Percentiles rank a stretch among this genome's conserved stretches.
phyloP scores from a whole-genome alignment of 2,113 vertebrate genomes.

The Scomber scombrus region DNA sequence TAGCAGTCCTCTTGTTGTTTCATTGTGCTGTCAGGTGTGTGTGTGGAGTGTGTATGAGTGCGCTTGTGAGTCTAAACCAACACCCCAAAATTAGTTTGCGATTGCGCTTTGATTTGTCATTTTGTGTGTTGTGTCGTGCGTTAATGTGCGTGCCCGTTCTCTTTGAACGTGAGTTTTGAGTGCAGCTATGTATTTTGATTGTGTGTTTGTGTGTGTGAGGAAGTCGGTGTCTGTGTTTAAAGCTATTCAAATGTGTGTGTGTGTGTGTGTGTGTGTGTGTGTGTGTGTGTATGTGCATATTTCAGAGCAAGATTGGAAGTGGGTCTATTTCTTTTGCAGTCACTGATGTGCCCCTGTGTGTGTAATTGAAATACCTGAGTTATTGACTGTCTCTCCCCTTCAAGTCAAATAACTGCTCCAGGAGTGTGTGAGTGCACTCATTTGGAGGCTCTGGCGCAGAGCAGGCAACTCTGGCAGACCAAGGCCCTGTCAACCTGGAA shows the following conservation, averaged over 20 bases:
- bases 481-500: slow-evolving; percentile 30
- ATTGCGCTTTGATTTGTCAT: slow-evolving; percentile 40
- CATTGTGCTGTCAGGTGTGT: neutral
- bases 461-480: slow-evolving; percentile 40
- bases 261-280: slow-evolving; percentile 38
- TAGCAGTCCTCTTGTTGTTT: slow-evolving; percentile 21
- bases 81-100: slow-evolving; percentile 15
- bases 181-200: neutral
- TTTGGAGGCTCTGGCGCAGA: slow-evolving; percentile 68
- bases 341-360: slow-evolving; percentile 78
- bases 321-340: slow-evolving; percentile 69
- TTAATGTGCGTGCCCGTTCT: neutral
- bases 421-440: slow-evolving; percentile 71
- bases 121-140: slow-evolving; percentile 14
- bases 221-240: slow-evolving; percentile 28
- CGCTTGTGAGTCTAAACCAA: slow-evolving; percentile 15
- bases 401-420: slow-evolving; percentile 68
- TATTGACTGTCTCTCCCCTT: slow-evolving; percentile 75
- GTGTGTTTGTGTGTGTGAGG: slow-evolving; percentile 9
- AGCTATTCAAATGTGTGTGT: slow-evolving; percentile 29
- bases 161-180: slow-evolving; percentile 6
- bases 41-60: neutral
- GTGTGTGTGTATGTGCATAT: slow-evolving; percentile 46
- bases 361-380: slow-evolving; percentile 81
- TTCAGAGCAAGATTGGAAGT: slow-evolving; percentile 57